A percentile compares a stretch with the other conserved stretches of the same genome.
Evolutionary conservation across 2,797 vertebrate genomes (phyloP).

Genomic region (Diplodus sargus): DNA sequence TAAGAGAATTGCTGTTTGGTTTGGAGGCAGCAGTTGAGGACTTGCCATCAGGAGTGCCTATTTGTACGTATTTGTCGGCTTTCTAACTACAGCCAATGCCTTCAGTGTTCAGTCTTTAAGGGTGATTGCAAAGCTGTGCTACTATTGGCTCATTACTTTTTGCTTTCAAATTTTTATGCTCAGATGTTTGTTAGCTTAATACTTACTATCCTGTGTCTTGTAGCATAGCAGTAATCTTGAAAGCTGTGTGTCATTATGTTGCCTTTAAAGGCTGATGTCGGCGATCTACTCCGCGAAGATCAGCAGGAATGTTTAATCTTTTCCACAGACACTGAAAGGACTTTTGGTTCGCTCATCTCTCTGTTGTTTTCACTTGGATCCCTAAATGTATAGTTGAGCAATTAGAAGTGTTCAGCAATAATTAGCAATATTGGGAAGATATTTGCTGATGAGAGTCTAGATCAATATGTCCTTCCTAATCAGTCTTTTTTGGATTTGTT

Average conservation of each 20-base stretch:
- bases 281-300: neutral
- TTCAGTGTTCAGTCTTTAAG: neutral
- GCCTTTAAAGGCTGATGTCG: neutral
- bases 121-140: neutral
- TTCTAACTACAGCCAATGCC: conserved; percentile 12
- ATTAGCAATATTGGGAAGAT: conserved; percentile 57
- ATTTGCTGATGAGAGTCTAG: conserved; percentile 71
- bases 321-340: neutral
- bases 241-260: neutral
- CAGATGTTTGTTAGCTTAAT: neutral
- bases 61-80: conserved; percentile 21
- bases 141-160: neutral
- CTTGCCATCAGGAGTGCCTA: conserved; percentile 19
- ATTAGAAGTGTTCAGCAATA: conserved; percentile 61
- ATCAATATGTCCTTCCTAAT: conserved; percentile 70
- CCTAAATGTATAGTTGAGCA: conserved; percentile 13
- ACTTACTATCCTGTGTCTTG: neutral
- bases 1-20: conserved; percentile 11
- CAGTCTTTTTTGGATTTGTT: conserved; percentile 76
- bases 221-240: neutral
- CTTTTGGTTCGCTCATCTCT: neutral
- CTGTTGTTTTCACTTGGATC: conserved; percentile 17
- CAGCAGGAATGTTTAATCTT: neutral
- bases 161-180: neutral
- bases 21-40: conserved; percentile 7